phyloP scores from a whole-genome alignment of 2,797 vertebrate genomes.

The Argya squamiceps region DNA sequence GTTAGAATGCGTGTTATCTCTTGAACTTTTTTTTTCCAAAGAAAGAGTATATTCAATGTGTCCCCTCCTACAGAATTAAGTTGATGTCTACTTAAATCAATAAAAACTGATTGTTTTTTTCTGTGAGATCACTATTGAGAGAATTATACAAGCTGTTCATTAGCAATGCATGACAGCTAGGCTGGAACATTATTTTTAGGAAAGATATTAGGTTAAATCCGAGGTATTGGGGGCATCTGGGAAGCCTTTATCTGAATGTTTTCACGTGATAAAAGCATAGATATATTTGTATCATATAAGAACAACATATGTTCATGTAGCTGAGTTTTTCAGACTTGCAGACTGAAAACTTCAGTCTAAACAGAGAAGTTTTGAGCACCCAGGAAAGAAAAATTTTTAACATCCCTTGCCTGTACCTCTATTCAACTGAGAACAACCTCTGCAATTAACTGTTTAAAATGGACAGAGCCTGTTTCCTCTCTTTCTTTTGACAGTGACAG shows the following conservation, averaged over 20 bases:
- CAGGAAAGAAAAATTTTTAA: background rate
- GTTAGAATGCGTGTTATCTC: background rate
- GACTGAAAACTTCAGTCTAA: background rate
- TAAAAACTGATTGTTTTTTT: background rate
- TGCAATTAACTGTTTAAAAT: conserved; percentile 42
- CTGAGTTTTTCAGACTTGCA: background rate
- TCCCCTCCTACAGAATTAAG: background rate
- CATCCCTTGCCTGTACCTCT: background rate
- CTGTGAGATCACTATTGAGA: background rate
- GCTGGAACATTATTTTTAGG: background rate
- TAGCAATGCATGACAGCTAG: background rate
- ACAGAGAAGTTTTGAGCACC: background rate
- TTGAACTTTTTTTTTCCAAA: background rate
- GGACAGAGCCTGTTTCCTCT: conserved; percentile 17
- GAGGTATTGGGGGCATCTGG: background rate
- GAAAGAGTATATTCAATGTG: background rate
- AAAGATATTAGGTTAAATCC: background rate
- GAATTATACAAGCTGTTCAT: background rate
- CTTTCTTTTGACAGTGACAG: conserved; percentile 40
- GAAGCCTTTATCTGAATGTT: background rate
- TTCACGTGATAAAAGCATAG: background rate
- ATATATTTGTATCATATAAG: background rate
- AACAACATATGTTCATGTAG: background rate
- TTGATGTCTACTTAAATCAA: background rate
- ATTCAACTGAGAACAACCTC: background rate